Evolutionary conservation across 2,113 vertebrate species (phyloP).

Genomic region (Dromiciops gliroides): DNA sequence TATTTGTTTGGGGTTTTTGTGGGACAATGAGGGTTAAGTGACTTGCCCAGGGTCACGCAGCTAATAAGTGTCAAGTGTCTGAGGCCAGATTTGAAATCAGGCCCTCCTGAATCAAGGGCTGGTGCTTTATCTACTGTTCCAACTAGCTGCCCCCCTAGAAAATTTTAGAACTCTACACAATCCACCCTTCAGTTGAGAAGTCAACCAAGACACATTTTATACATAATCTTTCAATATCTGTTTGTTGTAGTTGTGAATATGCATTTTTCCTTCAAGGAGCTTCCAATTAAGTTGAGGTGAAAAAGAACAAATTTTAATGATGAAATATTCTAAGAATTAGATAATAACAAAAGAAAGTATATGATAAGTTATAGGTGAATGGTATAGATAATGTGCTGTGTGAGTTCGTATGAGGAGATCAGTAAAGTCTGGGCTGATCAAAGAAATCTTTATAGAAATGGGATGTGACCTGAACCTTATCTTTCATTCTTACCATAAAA

Average conservation of each 20-base stretch:
- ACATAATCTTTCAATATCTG: background rate
- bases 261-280: background rate
- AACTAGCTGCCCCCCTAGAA: background rate
- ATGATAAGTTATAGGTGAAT: too few species aligned
- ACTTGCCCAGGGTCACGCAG: too few species aligned
- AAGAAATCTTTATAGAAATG: background rate
- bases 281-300: background rate
- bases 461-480: background rate
- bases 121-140: too few species aligned
- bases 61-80: too few species aligned
- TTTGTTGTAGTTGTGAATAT: background rate
- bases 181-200: background rate
- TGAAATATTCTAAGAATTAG: background rate
- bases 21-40: too few species aligned
- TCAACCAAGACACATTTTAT: background rate
- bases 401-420: background rate
- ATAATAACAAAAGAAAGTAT: background rate
- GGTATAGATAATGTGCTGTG: background rate
- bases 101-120: too few species aligned
- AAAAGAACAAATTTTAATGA: background rate
- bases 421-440: background rate
- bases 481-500: background rate
- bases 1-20: too few species aligned
- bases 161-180: background rate
- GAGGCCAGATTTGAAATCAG: too few species aligned